A percentile compares a stretch with the other conserved stretches of the same genome.
Evolutionary conservation across 2,888 invertebrate species (phyloP).

Genomic region (Clivina fossor): DNA sequence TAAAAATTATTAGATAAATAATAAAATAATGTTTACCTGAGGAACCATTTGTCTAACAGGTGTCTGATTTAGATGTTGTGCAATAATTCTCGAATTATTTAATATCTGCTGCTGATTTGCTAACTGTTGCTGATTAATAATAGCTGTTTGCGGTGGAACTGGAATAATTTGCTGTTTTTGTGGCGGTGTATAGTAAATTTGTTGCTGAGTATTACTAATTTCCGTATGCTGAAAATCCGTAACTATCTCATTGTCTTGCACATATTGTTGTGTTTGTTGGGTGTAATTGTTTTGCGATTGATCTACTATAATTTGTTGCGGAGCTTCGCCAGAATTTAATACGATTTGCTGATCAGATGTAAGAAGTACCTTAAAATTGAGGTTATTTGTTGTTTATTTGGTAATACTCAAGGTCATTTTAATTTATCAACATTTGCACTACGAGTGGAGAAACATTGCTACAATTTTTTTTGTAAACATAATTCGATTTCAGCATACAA

Average conservation of each 20-base stretch:
- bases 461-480: too few species aligned
- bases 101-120: too few species aligned
- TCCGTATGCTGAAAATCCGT: constrained; percentile 36
- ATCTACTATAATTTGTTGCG: constrained; percentile 53
- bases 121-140: constrained; percentile 33
- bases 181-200: constrained; percentile 44
- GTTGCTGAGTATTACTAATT: constrained; percentile 38
- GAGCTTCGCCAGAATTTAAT: constrained; percentile 50
- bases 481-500: too few species aligned
- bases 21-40: constrained; percentile 26
- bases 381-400: too few species aligned
- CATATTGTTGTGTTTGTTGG: constrained; percentile 40
- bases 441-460: too few species aligned
- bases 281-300: constrained; percentile 46
- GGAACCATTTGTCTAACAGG: constrained; percentile 31
- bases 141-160: constrained; percentile 25
- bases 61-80: constrained; percentile 14
- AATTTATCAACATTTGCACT: too few species aligned
- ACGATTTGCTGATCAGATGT: constrained; percentile 51
- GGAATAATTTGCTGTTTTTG: constrained; percentile 19
- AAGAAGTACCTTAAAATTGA: constrained; percentile 45
- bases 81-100: constrained; percentile 13
- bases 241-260: constrained; percentile 40
- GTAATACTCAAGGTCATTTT: too few species aligned
- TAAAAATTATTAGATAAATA: background rate